phyloP scores from a whole-genome alignment of 2,888 invertebrate genomes.

The Agonum fuliginosum region DNA sequence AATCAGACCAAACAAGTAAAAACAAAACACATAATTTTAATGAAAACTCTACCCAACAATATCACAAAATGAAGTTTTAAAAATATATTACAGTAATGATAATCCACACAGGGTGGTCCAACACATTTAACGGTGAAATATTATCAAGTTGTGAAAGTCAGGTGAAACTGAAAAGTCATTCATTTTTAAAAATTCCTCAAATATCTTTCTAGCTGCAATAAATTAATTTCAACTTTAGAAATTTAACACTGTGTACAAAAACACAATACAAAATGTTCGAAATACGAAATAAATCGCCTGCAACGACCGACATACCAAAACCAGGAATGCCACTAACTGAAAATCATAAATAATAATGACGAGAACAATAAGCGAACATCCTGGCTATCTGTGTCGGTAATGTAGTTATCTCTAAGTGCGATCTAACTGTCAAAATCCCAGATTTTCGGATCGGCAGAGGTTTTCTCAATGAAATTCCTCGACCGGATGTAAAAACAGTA shows the following conservation, averaged over 20 bases:
- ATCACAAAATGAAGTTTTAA: too few species aligned
- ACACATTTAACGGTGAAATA: too few species aligned
- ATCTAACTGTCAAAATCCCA: conserved; percentile 25
- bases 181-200: conserved; percentile 29
- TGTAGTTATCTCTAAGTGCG: conserved; percentile 28
- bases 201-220: conserved; percentile 27
- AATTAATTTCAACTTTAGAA: conserved; percentile 34
- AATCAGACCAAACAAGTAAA: too few species aligned
- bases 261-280: not conserved
- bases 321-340: not conserved
- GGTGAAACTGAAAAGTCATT: conserved; percentile 1
- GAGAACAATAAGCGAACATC: conserved; percentile 10
- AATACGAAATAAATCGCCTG: not conserved
- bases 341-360: conserved; percentile 48
- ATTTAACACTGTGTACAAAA: conserved; percentile 37
- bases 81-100: too few species aligned
- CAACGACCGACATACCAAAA: conserved; percentile 15
- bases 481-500: conserved; percentile 50
- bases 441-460: conserved; percentile 41
- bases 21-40: too few species aligned
- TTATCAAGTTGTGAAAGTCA: too few species aligned
- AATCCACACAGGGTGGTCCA: too few species aligned
- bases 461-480: conserved; percentile 50
- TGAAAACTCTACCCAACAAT: too few species aligned
- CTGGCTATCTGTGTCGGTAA: conserved; percentile 20